These are phyloP conservation scores for Triplophysa dalaica DNA, from an alignment of 2,113 vertebrate species.

Conservation along the genomic window DNA sequence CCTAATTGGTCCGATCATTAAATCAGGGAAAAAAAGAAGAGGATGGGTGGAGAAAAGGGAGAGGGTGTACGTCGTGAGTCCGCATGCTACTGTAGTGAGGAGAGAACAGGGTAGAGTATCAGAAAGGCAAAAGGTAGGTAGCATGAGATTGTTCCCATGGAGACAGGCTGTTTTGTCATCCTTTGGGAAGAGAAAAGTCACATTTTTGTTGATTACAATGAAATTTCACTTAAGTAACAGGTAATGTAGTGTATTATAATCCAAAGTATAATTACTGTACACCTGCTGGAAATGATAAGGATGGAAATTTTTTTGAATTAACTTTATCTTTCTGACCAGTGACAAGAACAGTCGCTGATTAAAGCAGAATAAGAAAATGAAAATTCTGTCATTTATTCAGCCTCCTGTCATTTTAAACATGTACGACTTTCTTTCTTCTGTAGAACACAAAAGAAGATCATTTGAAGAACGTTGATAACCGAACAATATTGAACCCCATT, in stretches of 20 bases:
- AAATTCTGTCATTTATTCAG: too few relatives aligned
- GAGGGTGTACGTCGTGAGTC: background rate
- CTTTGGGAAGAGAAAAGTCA: background rate
- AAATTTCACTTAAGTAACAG: slow-evolving; percentile 20
- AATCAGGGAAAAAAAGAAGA: slow-evolving; percentile 23
- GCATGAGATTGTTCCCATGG: slow-evolving; percentile 37
- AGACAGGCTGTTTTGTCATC: slow-evolving; percentile 12
- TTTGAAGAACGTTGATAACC: too few relatives aligned
- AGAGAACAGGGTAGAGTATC: background rate
- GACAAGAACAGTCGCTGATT: slow-evolving; percentile 1
- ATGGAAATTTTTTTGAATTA: slow-evolving; percentile 2
- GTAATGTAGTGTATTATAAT: slow-evolving; percentile 31
- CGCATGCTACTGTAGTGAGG: slow-evolving; percentile 2
- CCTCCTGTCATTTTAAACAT: too few relatives aligned
- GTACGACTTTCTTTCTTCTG: too few relatives aligned
- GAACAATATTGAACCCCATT: too few relatives aligned
- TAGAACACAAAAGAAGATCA: too few relatives aligned
- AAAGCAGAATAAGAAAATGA: background rate
- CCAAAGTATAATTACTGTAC: slow-evolving; percentile 35
- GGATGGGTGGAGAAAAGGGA: slow-evolving; percentile 18
- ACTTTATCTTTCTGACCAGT: background rate
- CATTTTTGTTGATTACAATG: slow-evolving; percentile 27
- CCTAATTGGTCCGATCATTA: slow-evolving; percentile 52
- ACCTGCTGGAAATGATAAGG: slow-evolving; percentile 4
- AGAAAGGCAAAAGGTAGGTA: background rate